A percentile compares a stretch with the other conserved stretches of the same genome.
Conservation (phyloP, 92 coral and sea anemone genomes). For the Actinostola sp. region DNA sequence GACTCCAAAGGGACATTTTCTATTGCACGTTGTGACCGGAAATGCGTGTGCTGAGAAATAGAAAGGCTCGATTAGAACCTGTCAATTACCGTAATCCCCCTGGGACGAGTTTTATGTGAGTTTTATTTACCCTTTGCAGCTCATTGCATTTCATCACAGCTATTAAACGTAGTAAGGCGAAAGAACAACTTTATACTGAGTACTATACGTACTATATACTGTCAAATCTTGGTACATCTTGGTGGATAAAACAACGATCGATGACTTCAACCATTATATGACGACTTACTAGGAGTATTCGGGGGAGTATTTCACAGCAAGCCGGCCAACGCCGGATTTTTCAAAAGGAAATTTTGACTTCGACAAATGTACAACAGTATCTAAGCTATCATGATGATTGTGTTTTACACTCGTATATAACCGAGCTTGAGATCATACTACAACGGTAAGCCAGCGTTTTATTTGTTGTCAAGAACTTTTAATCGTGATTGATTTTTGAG, state of each 20-base stretch:
- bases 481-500: slow-evolving; percentile 16
- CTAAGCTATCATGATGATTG: not conserved
- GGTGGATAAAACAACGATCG: slow-evolving; percentile 20
- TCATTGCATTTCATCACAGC: slow-evolving; percentile 32
- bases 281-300: slow-evolving; percentile 31
- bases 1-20: not conserved
- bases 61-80: slow-evolving; percentile 16
- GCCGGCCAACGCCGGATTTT: too few species aligned
- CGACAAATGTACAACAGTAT: not conserved
- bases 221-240: slow-evolving; percentile 4
- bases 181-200: not conserved
- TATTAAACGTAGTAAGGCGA: slow-evolving; percentile 8
- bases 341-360: too few species aligned
- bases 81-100: slow-evolving; percentile 36
- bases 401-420: not conserved
- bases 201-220: too few species aligned
- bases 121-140: slow-evolving; percentile 33
- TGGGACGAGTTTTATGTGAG: slow-evolving; percentile 22
- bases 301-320: slow-evolving; percentile 22
- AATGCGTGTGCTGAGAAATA: slow-evolving; percentile 6
- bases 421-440: too few species aligned
- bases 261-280: slow-evolving; percentile 16
- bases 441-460: slow-evolving; percentile 16
- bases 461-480: slow-evolving; percentile 14
- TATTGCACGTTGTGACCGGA: slow-evolving; percentile 31